Base-by-base conservation (phyloP, 1,140 invertebrate genomes). In the Macrotrachela quadricornifera region DNA sequence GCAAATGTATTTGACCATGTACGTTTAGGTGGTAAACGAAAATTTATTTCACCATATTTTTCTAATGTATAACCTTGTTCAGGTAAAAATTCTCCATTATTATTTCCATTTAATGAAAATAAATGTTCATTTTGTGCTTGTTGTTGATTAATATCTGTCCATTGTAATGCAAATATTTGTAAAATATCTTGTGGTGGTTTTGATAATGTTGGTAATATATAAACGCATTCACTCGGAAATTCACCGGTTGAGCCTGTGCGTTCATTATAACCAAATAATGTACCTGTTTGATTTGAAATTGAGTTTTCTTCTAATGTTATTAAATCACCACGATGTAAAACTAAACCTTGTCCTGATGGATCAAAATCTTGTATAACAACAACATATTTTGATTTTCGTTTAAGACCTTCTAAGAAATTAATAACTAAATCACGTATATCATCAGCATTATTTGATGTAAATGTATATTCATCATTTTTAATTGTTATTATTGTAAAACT, bases 391-490 rank as follows among this genome's bases (percentile, higher is more conserved):
- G 88, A 95, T 43, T 90, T 72, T 66, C 90, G 88, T 67, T 95
- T 96, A 30, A 99, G 70, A 8, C 92, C 92, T 71, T 96, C 88
- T 38, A 99, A 74, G 71, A 99, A 97, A 61, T 90, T 92, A 8
- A 91, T 84, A 9, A 99, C 86, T 47, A 99, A 71, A 68, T 97
- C 90, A 50, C 86, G 71, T 61, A 97, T 95, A 68, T 97, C 92
- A 68, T 94, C 88, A 10, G 92, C 86, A 68, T 96, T 96, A 36
- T 90, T 87, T 65, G 88, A 95, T 66, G 95, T 90, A 73, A 97
- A 97, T 16, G 88, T 95, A 62, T 95, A 97, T 67, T 96, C 91
- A 73, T 97, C 90, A 6, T 86, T 85, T 45, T 88, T 78, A 11
- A 97, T 84, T 13, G 91, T 96, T 9, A 82, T 82, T 52, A 99